Evolutionary conservation across 2,797 vertebrate species (phyloP), one percentile per base, ranked within the genome.

Genomic region (Cygnus olor): DNA sequence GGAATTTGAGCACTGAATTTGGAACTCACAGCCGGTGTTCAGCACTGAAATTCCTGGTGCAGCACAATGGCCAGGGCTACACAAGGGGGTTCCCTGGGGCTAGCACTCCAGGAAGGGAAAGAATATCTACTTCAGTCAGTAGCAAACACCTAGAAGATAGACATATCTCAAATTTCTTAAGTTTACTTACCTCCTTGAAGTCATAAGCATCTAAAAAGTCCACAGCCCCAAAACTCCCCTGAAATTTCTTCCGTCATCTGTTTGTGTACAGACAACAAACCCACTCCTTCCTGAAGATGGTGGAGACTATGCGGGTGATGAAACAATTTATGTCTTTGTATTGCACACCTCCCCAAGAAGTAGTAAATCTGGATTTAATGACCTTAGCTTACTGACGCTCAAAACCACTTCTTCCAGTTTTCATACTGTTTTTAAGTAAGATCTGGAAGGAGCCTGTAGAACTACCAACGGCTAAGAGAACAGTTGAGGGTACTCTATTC

Each of bases 251-350:
- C 21, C 18, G n/a, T 36, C 28, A 40, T 51, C 15, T 53, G 34
- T 22, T 25, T 1, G 10, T 51, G 45, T 1, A 17, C 0, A 6
- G 30, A 40, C 22, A 78, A 49, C 3, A 6, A 64, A 15, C 6
- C 3, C 6, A 32, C 15, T 24, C 24, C 18, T 76, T 65, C 15
- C 28, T 61, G 28, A 61, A 66, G 18, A 7, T 34, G 18, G 4
- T 20, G 14, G 38, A 65, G 22, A 60, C 15, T 3, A 2, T 20
- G 24, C 17, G 40, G 27, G 28, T 21, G 49, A 84, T 40, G 27
- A 61, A 71, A 65, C 21, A 42, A 4, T 40, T 40, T 11, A 9
- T 5, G 24, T 24, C 34, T 66, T 88, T 40, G 20, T 40, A 28
- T 51, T 56, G 8, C 27, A 57, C 14, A 61, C 8, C 36, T 51